phyloP scores from a whole-genome alignment of 2,797 vertebrate species.

The Chrysocyon brachyurus region DNA sequence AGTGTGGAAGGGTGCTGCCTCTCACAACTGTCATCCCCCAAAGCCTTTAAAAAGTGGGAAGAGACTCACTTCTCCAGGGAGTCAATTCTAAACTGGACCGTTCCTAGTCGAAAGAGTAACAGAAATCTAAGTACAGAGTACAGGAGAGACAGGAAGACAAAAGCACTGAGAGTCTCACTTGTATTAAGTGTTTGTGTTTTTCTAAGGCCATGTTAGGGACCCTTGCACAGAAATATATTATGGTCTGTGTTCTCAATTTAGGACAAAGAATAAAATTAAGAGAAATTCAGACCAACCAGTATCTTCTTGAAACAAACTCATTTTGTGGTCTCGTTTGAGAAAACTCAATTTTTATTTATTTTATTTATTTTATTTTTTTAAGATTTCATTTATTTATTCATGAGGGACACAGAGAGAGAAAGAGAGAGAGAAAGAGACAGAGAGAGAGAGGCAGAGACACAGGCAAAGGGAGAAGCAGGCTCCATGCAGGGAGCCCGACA shows the following conservation, averaged over 20 bases:
- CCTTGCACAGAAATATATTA: background rate
- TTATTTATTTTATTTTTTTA: too few species aligned
- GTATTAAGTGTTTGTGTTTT: background rate
- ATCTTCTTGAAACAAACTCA: conserved; percentile 36
- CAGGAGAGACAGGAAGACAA: background rate
- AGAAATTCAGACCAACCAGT: conserved; percentile 15
- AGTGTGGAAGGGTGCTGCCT: background rate
- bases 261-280: background rate
- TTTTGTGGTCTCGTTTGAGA: conserved; percentile 21
- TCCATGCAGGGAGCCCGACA: background rate
- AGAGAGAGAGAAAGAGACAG: too few species aligned
- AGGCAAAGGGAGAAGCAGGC: too few species aligned
- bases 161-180: background rate
- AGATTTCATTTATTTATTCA: too few species aligned
- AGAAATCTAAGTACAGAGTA: background rate
- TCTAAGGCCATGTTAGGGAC: background rate
- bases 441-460: too few species aligned
- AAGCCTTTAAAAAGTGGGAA: background rate
- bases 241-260: background rate
- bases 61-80: background rate
- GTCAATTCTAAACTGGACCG: background rate
- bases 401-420: too few species aligned
- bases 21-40: background rate
- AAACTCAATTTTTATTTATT: background rate
- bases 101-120: background rate